Conservation (phyloP, 2,888 invertebrate genomes). For the Drosophila yooni region DNA sequence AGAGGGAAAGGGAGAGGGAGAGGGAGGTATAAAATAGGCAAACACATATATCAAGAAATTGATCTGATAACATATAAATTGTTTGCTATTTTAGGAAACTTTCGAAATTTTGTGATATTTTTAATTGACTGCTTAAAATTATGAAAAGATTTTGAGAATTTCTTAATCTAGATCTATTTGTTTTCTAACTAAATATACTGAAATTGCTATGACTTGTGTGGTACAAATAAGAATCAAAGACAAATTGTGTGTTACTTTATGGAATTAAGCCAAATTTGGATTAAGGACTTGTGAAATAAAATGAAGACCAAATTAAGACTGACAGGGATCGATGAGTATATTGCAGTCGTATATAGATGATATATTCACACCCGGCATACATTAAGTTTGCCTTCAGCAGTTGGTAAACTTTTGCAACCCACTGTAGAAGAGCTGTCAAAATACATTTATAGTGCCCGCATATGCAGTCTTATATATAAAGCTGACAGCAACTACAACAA, state of each 20-base stretch:
- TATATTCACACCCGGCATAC: not conserved
- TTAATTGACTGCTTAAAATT: not conserved
- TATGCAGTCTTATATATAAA: conserved; percentile 41
- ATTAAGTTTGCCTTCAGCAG: not conserved
- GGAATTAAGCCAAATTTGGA: not conserved
- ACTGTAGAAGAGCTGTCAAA: conserved; percentile 26
- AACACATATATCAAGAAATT: not conserved
- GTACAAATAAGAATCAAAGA: not conserved
- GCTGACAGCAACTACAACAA: conserved; percentile 36
- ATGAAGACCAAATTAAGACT: not conserved
- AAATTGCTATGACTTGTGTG: fast-evolving
- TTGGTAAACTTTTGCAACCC: conserved; percentile 11
- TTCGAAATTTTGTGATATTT: not conserved
- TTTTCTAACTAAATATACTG: not conserved
- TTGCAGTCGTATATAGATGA: not conserved
- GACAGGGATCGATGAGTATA: not conserved
- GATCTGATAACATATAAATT: not conserved
- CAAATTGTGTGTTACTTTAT: not conserved
- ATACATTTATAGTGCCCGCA: conserved; percentile 26
- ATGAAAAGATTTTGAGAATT: not conserved
- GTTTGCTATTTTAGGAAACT: not conserved
- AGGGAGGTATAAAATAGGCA: not conserved
- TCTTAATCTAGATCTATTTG: not conserved
- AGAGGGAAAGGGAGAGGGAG: too few species aligned
- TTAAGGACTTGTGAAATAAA: not conserved